A percentile compares a stretch with the other conserved stretches of the same genome.
Conservation (phyloP, 2,888 invertebrate species). For the Piscicola geometra region DNA sequence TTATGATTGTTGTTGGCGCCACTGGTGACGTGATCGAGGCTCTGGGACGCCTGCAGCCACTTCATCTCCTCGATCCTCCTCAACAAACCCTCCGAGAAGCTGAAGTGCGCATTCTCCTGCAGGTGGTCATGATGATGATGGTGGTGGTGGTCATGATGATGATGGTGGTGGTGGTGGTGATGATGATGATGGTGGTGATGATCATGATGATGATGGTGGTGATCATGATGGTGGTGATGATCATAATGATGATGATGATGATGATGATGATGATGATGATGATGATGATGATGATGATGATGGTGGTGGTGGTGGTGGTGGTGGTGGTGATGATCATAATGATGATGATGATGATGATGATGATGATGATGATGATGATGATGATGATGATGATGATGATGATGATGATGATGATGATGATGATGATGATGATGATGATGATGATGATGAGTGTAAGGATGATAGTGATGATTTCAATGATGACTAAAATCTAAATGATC, state of each 20-base stretch:
- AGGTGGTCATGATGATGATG: constrained; percentile 27
- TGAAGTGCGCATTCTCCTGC: constrained; percentile 79
- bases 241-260: constrained; percentile 12
- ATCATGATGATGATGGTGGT: constrained; percentile 30
- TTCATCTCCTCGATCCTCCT: constrained; percentile 68
- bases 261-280: neutral
- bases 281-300: constrained; percentile 30
- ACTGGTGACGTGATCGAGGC: constrained; percentile 38
- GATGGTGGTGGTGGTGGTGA: neutral
- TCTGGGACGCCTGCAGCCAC: constrained; percentile 51
- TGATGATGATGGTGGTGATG: constrained; percentile 28
- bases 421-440: constrained; percentile 15
- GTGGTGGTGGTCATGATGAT: neutral
- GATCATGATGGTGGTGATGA: constrained; percentile 14
- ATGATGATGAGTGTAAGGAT: too few species aligned
- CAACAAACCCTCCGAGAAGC: constrained; percentile 76
- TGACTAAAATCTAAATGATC: too few species aligned
- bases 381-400: too few species aligned
- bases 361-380: neutral
- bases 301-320: neutral
- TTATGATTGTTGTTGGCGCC: neutral
- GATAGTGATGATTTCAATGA: too few species aligned
- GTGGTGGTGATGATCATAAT: neutral
- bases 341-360: constrained; percentile 2
- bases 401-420: neutral